Conservation (phyloP, 2,113 vertebrate genomes). For the Scartelaos histophorus region DNA sequence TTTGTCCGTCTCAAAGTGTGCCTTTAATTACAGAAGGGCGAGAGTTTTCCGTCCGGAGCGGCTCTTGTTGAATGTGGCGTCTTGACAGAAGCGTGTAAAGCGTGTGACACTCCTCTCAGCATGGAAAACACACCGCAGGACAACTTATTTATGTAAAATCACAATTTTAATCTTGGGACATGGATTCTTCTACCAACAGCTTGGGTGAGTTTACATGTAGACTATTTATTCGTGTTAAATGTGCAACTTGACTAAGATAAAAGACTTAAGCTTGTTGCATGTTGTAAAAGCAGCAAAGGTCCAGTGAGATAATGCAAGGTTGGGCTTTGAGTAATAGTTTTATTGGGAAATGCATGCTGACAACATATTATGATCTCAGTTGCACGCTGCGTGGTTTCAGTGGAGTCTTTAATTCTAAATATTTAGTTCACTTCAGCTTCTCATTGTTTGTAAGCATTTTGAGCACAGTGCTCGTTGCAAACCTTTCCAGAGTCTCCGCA, state of each 20-base stretch:
- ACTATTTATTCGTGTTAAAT: too few relatives aligned
- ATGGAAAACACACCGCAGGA: slow-evolving; percentile 59
- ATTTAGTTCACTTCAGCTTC: slow-evolving; percentile 8
- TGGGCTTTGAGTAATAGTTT: neutral
- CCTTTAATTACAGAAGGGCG: slow-evolving; percentile 18
- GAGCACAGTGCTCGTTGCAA: neutral
- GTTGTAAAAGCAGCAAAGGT: neutral
- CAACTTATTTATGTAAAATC: slow-evolving; percentile 17
- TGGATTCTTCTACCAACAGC: slow-evolving; percentile 76
- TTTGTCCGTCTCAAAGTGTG: neutral
- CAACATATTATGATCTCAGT: slow-evolving; percentile 5
- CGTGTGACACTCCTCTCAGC: slow-evolving; percentile 52
- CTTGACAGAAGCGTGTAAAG: slow-evolving; percentile 29
- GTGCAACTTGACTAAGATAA: neutral
- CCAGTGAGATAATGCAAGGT: neutral
- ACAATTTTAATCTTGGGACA: slow-evolving; percentile 17
- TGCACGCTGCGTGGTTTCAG: slow-evolving; percentile 1
- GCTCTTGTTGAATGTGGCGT: neutral
- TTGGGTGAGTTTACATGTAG: slow-evolving; percentile 64
- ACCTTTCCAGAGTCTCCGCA: neutral
- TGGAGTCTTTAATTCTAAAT: neutral
- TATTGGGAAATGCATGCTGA: neutral
- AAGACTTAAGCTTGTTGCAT: neutral
- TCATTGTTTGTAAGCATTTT: neutral
- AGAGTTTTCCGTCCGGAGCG: slow-evolving; percentile 45